Percentiles rank a stretch among this genome's conserved stretches.
These are phyloP conservation scores for Trachops cirrhosus DNA, from an alignment of 2,797 vertebrate species.

Conservation along the genomic window DNA sequence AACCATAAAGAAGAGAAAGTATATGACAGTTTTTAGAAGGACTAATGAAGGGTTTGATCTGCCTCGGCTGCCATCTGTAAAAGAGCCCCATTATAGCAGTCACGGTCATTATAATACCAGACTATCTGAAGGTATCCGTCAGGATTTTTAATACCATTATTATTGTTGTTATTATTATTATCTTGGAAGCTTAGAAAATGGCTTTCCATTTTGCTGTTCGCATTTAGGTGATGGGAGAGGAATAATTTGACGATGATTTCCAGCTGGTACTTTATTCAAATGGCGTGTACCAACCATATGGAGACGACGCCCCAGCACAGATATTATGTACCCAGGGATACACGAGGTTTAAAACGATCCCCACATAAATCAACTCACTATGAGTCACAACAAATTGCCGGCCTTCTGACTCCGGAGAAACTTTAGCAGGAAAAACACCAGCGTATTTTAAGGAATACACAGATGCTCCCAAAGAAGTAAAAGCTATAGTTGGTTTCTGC, in stretches of 20 bases:
- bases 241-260: constrained; percentile 47
- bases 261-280: constrained; percentile 62
- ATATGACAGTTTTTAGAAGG: constrained; percentile 66
- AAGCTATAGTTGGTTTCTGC: background rate
- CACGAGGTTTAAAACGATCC: background rate
- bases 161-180: constrained; percentile 42
- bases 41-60: constrained; percentile 63
- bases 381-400: background rate
- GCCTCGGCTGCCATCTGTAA: constrained; percentile 64
- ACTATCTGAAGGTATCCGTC: constrained; percentile 44
- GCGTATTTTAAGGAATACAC: background rate
- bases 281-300: background rate
- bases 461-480: background rate
- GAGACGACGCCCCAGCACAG: background rate
- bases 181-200: constrained; percentile 55
- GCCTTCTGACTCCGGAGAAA: background rate
- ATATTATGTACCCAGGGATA: background rate
- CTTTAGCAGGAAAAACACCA: background rate
- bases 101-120: constrained; percentile 53
- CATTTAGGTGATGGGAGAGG: constrained; percentile 49
- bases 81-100: constrained; percentile 57
- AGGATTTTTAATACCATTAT: constrained; percentile 31
- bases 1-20: constrained; percentile 62
- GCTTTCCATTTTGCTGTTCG: constrained; percentile 44
- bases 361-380: background rate